Evolutionary conservation across 2,888 invertebrate genomes (phyloP).

Genomic region (Drosophila koepferae): DNA sequence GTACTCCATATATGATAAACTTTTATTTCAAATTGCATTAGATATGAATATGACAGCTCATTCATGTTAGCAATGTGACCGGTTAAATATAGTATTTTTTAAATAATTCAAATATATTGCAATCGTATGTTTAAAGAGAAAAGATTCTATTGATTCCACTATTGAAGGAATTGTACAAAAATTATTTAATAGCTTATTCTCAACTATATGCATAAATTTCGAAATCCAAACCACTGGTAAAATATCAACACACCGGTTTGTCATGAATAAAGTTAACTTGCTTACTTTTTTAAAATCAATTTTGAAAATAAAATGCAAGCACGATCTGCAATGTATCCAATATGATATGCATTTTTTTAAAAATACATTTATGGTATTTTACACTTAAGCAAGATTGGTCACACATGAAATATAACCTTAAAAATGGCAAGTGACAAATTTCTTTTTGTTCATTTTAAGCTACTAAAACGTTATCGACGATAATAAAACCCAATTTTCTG

Average conservation of each 20-base stretch:
- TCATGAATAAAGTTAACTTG: background rate
- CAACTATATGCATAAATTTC: background rate
- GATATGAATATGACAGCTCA: slow-evolving; percentile 45
- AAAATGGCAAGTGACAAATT: slow-evolving; percentile 81
- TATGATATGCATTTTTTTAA: slow-evolving; percentile 7
- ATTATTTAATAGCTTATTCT: background rate
- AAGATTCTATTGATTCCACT: background rate
- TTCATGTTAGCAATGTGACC: slow-evolving; percentile 46
- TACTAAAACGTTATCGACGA: slow-evolving; percentile 46
- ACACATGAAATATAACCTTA: slow-evolving; percentile 74
- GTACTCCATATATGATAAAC: slow-evolving; percentile 2
- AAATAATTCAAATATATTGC: background rate
- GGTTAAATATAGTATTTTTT: slow-evolving; percentile 28
- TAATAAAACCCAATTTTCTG: slow-evolving; percentile 42
- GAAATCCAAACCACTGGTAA: background rate
- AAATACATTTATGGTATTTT: slow-evolving; percentile 36
- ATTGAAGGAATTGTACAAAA: background rate
- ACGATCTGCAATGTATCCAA: background rate
- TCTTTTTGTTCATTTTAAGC: slow-evolving; percentile 72
- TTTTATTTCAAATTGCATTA: slow-evolving; percentile 27
- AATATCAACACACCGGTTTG: background rate
- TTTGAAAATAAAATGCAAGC: background rate
- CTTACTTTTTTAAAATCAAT: background rate
- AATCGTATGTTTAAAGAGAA: background rate
- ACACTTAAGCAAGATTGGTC: slow-evolving; percentile 48